Evolutionary conservation across 2,797 vertebrate genomes (phyloP).

Genomic region (Anguilla anguilla): DNA sequence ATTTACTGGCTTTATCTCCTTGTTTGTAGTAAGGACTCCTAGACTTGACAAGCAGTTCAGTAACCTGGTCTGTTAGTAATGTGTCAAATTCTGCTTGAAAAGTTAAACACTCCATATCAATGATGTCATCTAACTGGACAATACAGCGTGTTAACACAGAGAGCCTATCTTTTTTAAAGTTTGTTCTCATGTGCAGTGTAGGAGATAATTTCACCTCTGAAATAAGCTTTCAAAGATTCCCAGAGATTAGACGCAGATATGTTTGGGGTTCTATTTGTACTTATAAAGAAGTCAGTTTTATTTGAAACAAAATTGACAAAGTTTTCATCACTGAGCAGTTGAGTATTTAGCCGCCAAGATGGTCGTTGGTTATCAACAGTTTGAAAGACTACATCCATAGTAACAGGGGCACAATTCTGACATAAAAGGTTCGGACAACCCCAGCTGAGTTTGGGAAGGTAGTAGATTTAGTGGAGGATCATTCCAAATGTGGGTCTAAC

Average conservation of each 20-base stretch:
- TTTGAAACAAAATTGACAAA: neutral
- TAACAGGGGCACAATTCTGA: neutral
- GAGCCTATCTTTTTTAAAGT: neutral
- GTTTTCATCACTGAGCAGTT: neutral
- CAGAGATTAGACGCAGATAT: neutral
- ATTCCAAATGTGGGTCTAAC: neutral
- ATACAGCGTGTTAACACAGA: neutral
- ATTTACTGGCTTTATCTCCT: conserved; percentile 6
- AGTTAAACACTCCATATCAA: neutral
- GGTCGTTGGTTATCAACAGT: neutral
- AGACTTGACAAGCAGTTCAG: neutral
- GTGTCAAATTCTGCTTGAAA: neutral
- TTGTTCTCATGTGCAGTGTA: neutral
- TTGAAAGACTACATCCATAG: neutral
- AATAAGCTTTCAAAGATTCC: neutral
- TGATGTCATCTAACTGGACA: neutral
- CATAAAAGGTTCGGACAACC: neutral
- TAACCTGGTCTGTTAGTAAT: neutral
- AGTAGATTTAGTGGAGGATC: neutral
- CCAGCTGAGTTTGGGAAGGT: neutral
- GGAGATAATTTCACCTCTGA: neutral
- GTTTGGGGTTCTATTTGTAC: neutral
- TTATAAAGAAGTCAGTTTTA: neutral
- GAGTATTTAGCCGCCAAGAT: too few relatives aligned
- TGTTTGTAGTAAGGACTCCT: neutral